These are phyloP conservation scores for Athetis lepigone DNA, from an alignment of 2,888 invertebrate species.

Conservation along the genomic window DNA sequence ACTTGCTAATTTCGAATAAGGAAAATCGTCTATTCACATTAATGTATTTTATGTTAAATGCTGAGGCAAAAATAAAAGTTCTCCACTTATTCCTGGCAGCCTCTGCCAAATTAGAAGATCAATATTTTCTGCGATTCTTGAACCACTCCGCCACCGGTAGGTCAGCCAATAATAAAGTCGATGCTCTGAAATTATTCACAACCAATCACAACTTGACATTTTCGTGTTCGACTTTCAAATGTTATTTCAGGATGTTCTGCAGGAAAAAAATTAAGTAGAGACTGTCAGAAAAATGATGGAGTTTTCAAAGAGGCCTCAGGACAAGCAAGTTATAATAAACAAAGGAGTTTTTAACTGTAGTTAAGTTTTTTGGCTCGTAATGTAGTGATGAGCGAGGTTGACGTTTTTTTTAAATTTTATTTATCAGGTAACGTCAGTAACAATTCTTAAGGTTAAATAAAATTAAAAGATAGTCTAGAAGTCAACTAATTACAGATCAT, in stretches of 20 bases:
- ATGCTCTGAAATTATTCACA: constrained; percentile 44
- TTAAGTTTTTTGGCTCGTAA: constrained; percentile 21
- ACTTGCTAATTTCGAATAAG: constrained; percentile 18
- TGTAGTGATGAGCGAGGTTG: constrained; percentile 23
- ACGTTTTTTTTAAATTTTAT: background rate
- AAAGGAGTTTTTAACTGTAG: constrained; percentile 27
- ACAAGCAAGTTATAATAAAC: constrained; percentile 34
- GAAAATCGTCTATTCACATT: constrained; percentile 8
- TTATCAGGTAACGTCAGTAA: background rate
- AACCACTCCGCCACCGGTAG: background rate
- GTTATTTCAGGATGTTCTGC: constrained; percentile 10
- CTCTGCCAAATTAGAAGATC: background rate
- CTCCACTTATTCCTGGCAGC: background rate
- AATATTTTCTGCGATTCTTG: constrained; percentile 2
- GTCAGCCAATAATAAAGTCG: constrained; percentile 9
- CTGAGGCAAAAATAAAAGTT: constrained; percentile 1
- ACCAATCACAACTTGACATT: constrained; percentile 49
- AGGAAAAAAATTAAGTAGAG: constrained; percentile 16
- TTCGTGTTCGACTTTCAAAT: constrained; percentile 31
- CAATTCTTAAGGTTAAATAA: no score
- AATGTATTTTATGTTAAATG: constrained; percentile 3
- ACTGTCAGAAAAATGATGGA: constrained; percentile 31
- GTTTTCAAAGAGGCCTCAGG: constrained; percentile 26
- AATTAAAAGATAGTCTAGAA: no score
- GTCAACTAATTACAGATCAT: no score